Base-by-base conservation (phyloP, 2,888 invertebrate species). In the Scaptomyza tumidula region DNA sequence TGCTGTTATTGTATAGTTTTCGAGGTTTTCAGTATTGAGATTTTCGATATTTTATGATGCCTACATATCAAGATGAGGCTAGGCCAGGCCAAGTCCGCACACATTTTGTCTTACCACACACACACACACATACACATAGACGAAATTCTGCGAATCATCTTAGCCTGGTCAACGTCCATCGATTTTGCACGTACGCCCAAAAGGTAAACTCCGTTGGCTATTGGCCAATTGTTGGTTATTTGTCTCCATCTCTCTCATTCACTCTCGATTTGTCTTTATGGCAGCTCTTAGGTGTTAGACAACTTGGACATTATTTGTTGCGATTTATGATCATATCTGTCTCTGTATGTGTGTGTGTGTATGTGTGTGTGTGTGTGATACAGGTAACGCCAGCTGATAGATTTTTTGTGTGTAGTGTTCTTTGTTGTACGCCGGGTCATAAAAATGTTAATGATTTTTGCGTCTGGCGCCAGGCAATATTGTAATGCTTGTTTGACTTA, bases 371-470 rank as follows among this genome's bases (percentile, higher is more conserved):
- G 65, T 64, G 65, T 56, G 37, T 60, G 60, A 69, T 50, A 49
- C 84, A 88, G 88, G 89, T 85, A 86, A 86, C 78, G 53, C 60
- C 71, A 79, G 68, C 77, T 78, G 86, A 87, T 72, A 72, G 85
- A 84, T 86, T 60, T 85, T 10, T 73, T 74, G 70, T 71, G 79
- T 78, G 68, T 71, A 76, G 86, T 85, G 86, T 74, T 85, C 87
- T 88, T 88, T 85, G 89, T 87, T 89, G 82, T 82, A 50, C 70
- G 86, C 62, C 82, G 86, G 72, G 77, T 79, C 83, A 88, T 89
- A 88, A 88, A 87, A 88, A 89, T 89, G 88, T 86, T 88, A 89
- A 89, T 89, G 89, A 78, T 82, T 87, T 88, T 78, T 77, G 66
- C 33, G 89, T 83, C 87, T 88, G 87, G 87, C 87, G 87, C 87